phyloP scores from a whole-genome alignment of 1,140 invertebrate species.

The Micrasema minimum region DNA sequence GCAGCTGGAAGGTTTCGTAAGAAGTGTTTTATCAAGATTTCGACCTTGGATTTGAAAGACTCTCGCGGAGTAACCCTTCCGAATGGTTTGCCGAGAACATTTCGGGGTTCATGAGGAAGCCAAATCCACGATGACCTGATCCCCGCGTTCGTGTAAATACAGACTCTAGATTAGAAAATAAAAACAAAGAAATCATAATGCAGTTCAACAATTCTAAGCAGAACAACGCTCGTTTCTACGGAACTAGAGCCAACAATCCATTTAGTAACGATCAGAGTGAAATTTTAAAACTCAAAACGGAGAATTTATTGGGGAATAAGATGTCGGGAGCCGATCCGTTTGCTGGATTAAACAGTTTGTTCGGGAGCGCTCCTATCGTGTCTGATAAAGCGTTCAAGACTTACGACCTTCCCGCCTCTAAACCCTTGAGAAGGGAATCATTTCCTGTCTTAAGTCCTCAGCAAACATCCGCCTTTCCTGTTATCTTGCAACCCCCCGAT shows the following conservation, averaged over 20 bases:
- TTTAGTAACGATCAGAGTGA: background rate
- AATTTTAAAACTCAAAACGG: background rate
- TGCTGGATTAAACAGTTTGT: constrained; percentile 11
- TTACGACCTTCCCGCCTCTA: background rate
- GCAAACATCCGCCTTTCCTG: background rate
- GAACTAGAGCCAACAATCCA: background rate
- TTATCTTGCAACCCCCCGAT: background rate
- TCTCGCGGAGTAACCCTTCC: background rate
- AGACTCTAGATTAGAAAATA: constrained; percentile 11
- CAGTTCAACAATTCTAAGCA: constrained; percentile 16
- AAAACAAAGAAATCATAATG: constrained; percentile 17
- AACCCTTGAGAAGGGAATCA: no score
- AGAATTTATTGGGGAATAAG: constrained; percentile 6
- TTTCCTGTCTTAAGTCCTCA: no score
- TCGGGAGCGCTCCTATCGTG: constrained; percentile 19
- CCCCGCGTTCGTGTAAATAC: constrained; percentile 12
- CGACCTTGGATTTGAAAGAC: constrained; percentile 36
- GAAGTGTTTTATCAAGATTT: constrained; percentile 35
- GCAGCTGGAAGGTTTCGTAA: constrained; percentile 43
- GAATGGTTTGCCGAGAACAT: constrained; percentile 8
- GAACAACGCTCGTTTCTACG: constrained; percentile 6
- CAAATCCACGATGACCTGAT: constrained; percentile 25
- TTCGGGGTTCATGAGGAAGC: constrained; percentile 10
- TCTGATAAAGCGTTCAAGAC: constrained; percentile 16
- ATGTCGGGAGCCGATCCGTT: background rate